Base-by-base conservation (phyloP, 2,113 vertebrate genomes). In the Acrocephalus arundinaceus region DNA sequence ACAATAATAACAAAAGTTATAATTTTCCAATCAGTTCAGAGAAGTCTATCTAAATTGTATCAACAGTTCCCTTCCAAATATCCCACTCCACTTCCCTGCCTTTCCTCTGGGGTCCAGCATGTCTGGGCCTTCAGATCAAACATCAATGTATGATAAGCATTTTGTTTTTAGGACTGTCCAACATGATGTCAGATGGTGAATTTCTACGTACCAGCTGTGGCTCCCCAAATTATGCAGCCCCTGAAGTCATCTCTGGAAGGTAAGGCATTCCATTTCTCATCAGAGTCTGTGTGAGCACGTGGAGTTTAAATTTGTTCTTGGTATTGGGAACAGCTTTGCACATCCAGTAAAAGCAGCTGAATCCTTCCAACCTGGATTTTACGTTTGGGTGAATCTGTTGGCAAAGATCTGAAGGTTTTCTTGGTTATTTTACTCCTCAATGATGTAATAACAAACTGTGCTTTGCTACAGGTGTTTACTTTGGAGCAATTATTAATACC, bases 141-240 rank as follows among this genome's bases (percentile, higher is more conserved):
- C 31, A 39, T 55, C 77, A 45, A 1, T 63, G 9, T 24, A 3
- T 80, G 31, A 41, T 33, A 52, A 96, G 51, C 25, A 11, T 97
- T 35, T 97, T 96, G 21, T 45, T 96, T 89, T 96, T 91, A 99
- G 99, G 99, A 15, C 96, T 99, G 82, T 99, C 99, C 61, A 99
- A 99, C 97, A 99, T 99, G 99, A 99, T 99, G 99, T 99, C 99
- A 87, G 99, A 99, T 82, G 99, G 99, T 3, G 99, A 99, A 96
- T 99, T 99, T 93, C 97, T 99, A 10, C 98, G 99, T 90, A 99
- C 99, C 39, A 99, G 99, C 96, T 99, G 99, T 77, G 99, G 99
- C 15, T 99, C 99, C 48, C 99, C 99, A 52, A 99, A 99, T 97
- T 99, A 99, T 22, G 99, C 99, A 67, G 99, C 99, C 78, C 99